Evolutionary conservation across 2,797 vertebrate species (phyloP).

Genomic region (Falco novaeseelandiae): DNA sequence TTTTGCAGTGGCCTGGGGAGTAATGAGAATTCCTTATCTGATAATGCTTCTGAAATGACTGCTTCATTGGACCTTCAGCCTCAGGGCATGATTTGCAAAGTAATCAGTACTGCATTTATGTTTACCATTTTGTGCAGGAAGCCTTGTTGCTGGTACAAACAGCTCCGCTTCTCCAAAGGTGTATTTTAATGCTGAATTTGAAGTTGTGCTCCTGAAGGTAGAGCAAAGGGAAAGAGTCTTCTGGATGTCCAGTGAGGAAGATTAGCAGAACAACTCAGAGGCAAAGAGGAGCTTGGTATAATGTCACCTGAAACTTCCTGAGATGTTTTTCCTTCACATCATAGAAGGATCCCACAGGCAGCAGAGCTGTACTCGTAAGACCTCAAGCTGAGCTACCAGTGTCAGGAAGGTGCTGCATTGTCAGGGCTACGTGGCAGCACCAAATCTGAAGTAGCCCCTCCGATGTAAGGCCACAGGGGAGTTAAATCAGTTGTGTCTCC

Average conservation of each 20-base stretch:
- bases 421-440: neutral
- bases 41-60: neutral
- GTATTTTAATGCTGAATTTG: neutral
- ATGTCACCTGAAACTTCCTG: neutral
- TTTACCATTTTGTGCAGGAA: neutral
- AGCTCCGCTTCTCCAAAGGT: neutral
- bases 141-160: neutral
- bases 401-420: neutral
- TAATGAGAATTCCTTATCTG: neutral
- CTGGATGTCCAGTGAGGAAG: neutral
- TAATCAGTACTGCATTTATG: neutral
- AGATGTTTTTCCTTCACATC: neutral
- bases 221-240: neutral
- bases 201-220: neutral
- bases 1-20: neutral
- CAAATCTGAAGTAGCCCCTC: neutral
- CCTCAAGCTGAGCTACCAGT: neutral
- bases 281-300: neutral
- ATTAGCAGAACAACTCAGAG: neutral
- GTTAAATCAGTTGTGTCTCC: constrained; percentile 46
- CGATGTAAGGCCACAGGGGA: neutral
- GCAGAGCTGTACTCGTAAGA: neutral
- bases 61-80: neutral
- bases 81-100: neutral
- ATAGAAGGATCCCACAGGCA: neutral